phyloP scores from a whole-genome alignment of 2,113 vertebrate genomes.

The Pundamilia nyererei region DNA sequence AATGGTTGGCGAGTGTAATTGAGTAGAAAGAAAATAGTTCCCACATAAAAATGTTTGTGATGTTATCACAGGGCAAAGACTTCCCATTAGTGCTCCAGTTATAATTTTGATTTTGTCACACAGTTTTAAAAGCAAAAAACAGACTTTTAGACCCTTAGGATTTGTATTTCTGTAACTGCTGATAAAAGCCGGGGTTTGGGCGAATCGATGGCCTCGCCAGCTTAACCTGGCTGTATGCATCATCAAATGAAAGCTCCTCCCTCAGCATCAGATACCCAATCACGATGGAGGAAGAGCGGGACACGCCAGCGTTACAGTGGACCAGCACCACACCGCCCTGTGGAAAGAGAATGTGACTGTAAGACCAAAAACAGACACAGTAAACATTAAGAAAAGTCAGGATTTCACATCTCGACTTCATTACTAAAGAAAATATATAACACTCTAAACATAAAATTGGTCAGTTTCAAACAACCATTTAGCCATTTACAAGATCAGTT shows the following conservation, averaged over 20 bases:
- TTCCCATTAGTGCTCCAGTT: not conserved
- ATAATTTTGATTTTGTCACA: not conserved
- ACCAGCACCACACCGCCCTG: conserved; percentile 86
- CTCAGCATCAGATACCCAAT: conserved; percentile 88
- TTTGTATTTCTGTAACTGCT: conserved; percentile 82
- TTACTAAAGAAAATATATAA: not conserved
- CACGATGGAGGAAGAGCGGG: conserved; percentile 82
- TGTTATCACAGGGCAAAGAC: not conserved
- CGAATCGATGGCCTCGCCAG: conserved; percentile 77
- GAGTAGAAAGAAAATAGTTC: not conserved
- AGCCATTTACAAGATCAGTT: not conserved
- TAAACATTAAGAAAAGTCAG: not conserved
- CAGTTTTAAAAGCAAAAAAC: not conserved
- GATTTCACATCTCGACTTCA: fast-evolving
- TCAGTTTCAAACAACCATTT: not conserved
- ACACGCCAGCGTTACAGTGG: conserved; percentile 96
- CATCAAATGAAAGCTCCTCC: conserved; percentile 79
- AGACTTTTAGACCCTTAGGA: conserved; percentile 10
- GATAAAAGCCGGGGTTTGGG: conserved; percentile 88
- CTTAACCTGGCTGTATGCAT: conserved; percentile 83
- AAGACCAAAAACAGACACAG: not conserved
- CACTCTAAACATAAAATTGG: not conserved
- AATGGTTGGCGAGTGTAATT: not conserved
- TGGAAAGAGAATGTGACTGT: conserved; percentile 1
- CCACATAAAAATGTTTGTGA: not conserved